Evolutionary conservation across 2,888 invertebrate species (phyloP).

Genomic region (Oxyteleia sp.): DNA sequence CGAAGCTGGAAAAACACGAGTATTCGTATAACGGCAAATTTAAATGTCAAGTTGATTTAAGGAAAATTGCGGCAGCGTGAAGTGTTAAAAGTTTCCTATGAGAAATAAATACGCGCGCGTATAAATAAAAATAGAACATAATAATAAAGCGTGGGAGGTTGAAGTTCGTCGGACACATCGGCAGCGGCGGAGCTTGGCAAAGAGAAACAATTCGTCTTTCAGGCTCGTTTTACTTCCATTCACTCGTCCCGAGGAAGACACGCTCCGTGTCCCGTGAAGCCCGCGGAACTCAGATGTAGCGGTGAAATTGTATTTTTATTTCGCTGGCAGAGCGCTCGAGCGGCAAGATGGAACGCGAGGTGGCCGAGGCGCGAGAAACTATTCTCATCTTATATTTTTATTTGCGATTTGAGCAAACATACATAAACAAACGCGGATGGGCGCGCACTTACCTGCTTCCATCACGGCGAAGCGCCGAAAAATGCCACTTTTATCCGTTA

Average conservation of each 20-base stretch:
- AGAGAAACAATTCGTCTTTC: constrained; percentile 62
- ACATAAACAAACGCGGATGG: constrained; percentile 36
- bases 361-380: constrained; percentile 32
- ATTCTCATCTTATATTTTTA: constrained; percentile 31
- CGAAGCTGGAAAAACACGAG: too few relatives aligned
- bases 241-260: constrained; percentile 41
- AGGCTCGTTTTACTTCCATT: constrained; percentile 58
- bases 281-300: constrained; percentile 27
- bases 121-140: constrained; percentile 25
- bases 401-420: constrained; percentile 42
- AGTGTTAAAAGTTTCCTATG: constrained; percentile 7
- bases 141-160: constrained; percentile 27
- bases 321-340: constrained; percentile 33
- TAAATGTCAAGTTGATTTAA: background rate
- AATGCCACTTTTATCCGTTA: constrained; percentile 35
- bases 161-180: constrained; percentile 37
- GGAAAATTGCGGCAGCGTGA: background rate
- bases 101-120: constrained; percentile 18
- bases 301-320: constrained; percentile 60
- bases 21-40: background rate
- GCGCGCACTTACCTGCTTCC: constrained; percentile 25
- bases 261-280: constrained; percentile 44
- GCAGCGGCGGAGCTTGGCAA: constrained; percentile 19
- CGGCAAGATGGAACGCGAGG: constrained; percentile 39
- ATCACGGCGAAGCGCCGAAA: constrained; percentile 10